Base-by-base conservation (phyloP, 64 coral and sea anemone genomes). In the Dendrophyllia cribrosa region DNA sequence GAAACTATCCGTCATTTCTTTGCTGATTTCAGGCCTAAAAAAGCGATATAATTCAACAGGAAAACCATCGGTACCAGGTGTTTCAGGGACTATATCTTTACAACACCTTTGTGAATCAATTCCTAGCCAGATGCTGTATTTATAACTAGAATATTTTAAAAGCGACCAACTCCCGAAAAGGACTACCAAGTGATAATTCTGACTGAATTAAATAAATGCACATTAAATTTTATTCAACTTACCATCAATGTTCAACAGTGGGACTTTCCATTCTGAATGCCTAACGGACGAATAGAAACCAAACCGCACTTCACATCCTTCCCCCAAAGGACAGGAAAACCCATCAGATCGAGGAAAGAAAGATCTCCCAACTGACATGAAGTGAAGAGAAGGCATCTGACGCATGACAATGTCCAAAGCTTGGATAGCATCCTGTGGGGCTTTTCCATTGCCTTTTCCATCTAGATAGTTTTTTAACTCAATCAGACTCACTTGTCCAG, bases 211-310 rank as follows among this genome's bases (percentile, higher is more conserved):
- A n/a, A n/a, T n/a, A n/a, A n/a, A n/a, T n/a, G n/a, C n/a, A n/a
- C n/a, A n/a, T n/a, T n/a, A n/a, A n/a, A n/a, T n/a, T n/a, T n/a
- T n/a, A n/a, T n/a, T n/a, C n/a, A n/a, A 79, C 91, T 51, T 63
- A 93, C 91, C 91, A 63, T 93, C 91, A 77, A 93, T 88, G 63
- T 93, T 81, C 26, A 93, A 49, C 62, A 93, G 91, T 69, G 86
- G 7, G 3, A 81, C 75, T 48, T 93, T 93, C 91, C 91, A 93
- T 22, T 88, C 71, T 4, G 84, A 93, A 6, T 83, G 91, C n/a
- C 84, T 77, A 5, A 93, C 26, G 12, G 84, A 88, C 58, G 75
- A 75, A 79, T 93, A 77, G 64, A 88, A 93, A 25, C 91, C 91
- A 70, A 81, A 79, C 85, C 60, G 45, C 55, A 88, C 63, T 52